These are phyloP conservation scores for Nycticryphes semicollaris DNA, from an alignment of 2,113 vertebrate species.

Conservation along the genomic window DNA sequence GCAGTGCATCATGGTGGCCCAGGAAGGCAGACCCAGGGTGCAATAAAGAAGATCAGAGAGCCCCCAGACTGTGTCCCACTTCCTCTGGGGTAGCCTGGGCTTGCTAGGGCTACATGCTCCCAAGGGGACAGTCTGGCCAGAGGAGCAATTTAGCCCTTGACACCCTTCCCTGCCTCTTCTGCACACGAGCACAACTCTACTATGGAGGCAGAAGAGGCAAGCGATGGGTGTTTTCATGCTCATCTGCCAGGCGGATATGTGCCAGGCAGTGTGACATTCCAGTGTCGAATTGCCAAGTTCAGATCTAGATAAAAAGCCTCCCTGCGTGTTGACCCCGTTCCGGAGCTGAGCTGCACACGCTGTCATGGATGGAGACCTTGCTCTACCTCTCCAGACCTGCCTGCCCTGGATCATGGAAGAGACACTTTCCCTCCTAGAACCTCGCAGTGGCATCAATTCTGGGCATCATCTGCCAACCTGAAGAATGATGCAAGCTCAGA, in stretches of 20 bases:
- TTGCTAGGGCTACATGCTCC: background rate
- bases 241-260: background rate
- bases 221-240: background rate
- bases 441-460: background rate
- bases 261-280: background rate
- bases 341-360: background rate
- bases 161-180: background rate
- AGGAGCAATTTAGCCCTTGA: background rate
- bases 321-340: no score
- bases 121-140: background rate
- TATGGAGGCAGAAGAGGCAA: background rate
- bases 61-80: background rate
- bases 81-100: background rate
- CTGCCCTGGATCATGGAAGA: background rate
- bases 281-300: background rate
- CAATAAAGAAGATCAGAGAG: background rate
- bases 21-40: background rate
- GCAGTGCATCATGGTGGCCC: background rate
- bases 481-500: background rate
- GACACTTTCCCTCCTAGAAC: background rate
- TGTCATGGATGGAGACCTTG: fast-evolving
- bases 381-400: background rate
- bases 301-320: background rate
- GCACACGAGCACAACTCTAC: background rate
- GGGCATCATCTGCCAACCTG: no score